A percentile compares a stretch with the other conserved stretches of the same genome.
phyloP scores from a whole-genome alignment of 2,888 invertebrate genomes.

The Disparrhopalites patrizii region DNA sequence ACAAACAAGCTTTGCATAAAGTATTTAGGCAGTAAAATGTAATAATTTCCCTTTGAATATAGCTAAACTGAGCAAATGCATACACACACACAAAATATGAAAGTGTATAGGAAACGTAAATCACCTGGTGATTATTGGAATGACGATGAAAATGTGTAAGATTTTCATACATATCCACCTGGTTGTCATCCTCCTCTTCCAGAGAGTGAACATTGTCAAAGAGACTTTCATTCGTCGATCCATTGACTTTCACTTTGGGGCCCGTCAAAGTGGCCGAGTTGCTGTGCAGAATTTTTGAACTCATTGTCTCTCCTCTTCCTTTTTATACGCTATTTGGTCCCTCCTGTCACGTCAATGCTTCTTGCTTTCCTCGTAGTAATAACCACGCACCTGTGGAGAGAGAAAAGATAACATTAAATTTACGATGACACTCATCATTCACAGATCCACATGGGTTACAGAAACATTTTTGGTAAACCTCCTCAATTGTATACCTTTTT shows the following conservation, averaged over 20 bases:
- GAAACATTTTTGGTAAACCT: no score
- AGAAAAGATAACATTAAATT: no score
- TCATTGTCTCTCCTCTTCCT: slow-evolving; percentile 31
- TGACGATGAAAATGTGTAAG: slow-evolving; percentile 18
- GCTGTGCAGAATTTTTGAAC: slow-evolving; percentile 39
- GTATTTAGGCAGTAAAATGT: no score
- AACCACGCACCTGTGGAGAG: not conserved
- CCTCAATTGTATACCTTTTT: no score
- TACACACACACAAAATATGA: no score
- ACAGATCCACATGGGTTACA: no score
- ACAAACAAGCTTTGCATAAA: no score
- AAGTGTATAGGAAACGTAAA: not conserved
- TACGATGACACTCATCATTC: no score
- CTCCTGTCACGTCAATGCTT: no score
- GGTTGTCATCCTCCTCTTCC: slow-evolving; percentile 34
- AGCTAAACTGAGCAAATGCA: no score
- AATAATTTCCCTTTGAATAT: no score
- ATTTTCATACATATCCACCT: slow-evolving; percentile 39
- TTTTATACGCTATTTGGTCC: no score
- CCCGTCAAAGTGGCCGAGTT: slow-evolving; percentile 23
- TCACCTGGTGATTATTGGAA: slow-evolving; percentile 25
- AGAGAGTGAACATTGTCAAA: slow-evolving; percentile 36
- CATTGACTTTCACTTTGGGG: slow-evolving; percentile 33
- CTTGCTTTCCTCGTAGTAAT: not conserved
- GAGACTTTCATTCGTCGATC: slow-evolving; percentile 33